Evolutionary conservation across 1,140 invertebrate genomes (phyloP).

Genomic region (Micrasema minimum): DNA sequence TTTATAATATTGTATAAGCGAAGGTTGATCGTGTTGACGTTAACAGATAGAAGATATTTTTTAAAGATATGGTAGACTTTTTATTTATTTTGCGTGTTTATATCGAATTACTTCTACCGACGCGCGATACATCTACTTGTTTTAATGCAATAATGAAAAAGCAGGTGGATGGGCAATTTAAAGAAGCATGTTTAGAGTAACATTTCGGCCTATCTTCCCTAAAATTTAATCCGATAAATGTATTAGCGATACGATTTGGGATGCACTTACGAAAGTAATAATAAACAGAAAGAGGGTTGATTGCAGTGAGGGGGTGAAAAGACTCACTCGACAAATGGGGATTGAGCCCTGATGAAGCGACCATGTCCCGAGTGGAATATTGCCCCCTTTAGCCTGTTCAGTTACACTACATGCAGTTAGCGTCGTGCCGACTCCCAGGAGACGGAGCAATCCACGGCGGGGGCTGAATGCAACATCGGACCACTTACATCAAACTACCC

Average conservation of each 20-base stretch:
- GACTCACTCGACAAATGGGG: constrained; percentile 24
- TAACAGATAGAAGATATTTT: too few species aligned
- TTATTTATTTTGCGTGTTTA: too few species aligned
- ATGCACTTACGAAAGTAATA: constrained; percentile 15
- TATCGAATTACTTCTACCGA: too few species aligned
- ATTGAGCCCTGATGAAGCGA: constrained; percentile 30
- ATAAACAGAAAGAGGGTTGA: constrained; percentile 9
- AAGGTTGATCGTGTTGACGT: too few species aligned
- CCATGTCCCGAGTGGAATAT: constrained; percentile 16
- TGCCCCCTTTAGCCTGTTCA: constrained; percentile 11
- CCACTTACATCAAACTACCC: constrained; percentile 19
- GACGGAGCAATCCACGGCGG: not conserved
- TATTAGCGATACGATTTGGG: not conserved
- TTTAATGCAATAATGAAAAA: too few species aligned
- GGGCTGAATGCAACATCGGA: constrained; percentile 14
- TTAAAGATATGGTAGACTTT: too few species aligned
- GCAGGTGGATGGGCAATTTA: too few species aligned
- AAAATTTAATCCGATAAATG: too few species aligned
- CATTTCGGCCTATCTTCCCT: too few species aligned
- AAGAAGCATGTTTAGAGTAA: too few species aligned
- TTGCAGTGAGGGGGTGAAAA: constrained; percentile 11
- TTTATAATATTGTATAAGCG: too few species aligned
- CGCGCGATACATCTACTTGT: too few species aligned
- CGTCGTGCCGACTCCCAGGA: constrained; percentile 1
- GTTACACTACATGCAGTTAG: constrained; percentile 23